Percentiles rank a stretch among this genome's conserved stretches.
Evolutionary conservation across 1,140 invertebrate species (phyloP).

Genomic region (Psilanteris sp.): DNA sequence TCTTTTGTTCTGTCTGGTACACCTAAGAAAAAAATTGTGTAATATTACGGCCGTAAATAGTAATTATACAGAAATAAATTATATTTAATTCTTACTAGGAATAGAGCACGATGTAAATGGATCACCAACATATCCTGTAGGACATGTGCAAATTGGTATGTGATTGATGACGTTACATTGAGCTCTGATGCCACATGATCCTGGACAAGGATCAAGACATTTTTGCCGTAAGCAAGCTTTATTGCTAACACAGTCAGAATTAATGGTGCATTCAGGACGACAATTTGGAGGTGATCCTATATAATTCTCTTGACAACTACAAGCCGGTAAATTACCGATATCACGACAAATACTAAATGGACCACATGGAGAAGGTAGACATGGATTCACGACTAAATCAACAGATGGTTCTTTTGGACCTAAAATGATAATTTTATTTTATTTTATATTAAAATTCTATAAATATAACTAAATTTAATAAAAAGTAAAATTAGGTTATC

Average conservation of each 20-base stretch:
- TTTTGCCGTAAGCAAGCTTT: conserved; percentile 85
- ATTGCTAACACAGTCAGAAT: conserved; percentile 84
- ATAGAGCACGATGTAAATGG: conserved; percentile 84
- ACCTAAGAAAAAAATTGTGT: too few relatives aligned
- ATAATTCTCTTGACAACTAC: conserved; percentile 85
- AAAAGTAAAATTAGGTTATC: neutral
- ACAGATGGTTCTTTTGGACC: conserved; percentile 66
- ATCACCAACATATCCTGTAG: conserved; percentile 84
- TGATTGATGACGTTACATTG: conserved; percentile 86
- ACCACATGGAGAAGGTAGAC: conserved; percentile 81
- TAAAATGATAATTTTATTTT: conserved; percentile 33
- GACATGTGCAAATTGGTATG: conserved; percentile 86
- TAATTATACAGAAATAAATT: neutral
- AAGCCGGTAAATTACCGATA: conserved; percentile 74
- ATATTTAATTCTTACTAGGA: conserved; percentile 25
- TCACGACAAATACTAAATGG: conserved; percentile 81
- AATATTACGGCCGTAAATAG: conserved; percentile 1
- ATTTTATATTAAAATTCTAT: too few relatives aligned
- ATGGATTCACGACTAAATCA: conserved; percentile 71
- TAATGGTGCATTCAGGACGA: conserved; percentile 85
- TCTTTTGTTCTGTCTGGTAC: conserved; percentile 72
- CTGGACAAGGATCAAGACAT: conserved; percentile 87
- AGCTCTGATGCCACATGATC: conserved; percentile 86
- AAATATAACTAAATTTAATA: too few relatives aligned
- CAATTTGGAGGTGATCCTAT: conserved; percentile 85